These are phyloP conservation scores for Conus betulinus DNA, from an alignment of 1,140 invertebrate species.

Conservation along the genomic window DNA sequence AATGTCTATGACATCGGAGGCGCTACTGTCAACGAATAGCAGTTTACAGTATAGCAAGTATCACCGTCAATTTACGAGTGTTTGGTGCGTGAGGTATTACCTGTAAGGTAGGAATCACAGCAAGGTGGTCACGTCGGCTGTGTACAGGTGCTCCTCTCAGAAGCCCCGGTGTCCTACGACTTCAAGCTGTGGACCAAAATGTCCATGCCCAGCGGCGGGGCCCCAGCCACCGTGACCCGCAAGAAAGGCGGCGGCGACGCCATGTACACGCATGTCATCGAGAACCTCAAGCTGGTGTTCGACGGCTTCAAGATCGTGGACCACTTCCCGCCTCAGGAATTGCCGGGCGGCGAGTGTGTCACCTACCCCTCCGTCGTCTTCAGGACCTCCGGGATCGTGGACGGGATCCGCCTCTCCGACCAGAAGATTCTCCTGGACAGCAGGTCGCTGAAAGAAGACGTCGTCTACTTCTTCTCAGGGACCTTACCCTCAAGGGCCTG, in stretches of 20 bases:
- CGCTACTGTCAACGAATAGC: too few species aligned
- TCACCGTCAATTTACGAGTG: too few species aligned
- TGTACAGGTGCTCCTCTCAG: slow-evolving; percentile 35
- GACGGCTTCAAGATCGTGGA: not conserved
- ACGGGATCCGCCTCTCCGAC: slow-evolving; percentile 34
- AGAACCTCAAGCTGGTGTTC: slow-evolving; percentile 39
- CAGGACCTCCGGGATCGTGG: slow-evolving; percentile 38
- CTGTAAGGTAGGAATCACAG: too few species aligned
- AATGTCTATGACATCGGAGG: too few species aligned
- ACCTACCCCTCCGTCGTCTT: slow-evolving; percentile 29
- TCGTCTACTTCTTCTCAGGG: not conserved
- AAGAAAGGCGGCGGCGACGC: slow-evolving; percentile 5
- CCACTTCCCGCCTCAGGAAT: not conserved
- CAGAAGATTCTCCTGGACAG: slow-evolving; percentile 43
- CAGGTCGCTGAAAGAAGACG: not conserved
- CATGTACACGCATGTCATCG: slow-evolving; percentile 18
- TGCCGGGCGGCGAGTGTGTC: not conserved
- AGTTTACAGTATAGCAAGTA: too few species aligned
- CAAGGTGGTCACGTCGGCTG: not conserved
- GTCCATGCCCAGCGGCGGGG: slow-evolving; percentile 38
- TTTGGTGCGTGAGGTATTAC: too few species aligned
- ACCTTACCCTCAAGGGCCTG: not conserved
- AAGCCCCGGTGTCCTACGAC: slow-evolving; percentile 35
- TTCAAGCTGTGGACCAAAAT: slow-evolving; percentile 43
- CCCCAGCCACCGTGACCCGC: slow-evolving; percentile 34